A percentile compares a stretch with the other conserved stretches of the same genome.
Evolutionary conservation across 2,888 invertebrate genomes (phyloP).

Genomic region (Trilocha varians): DNA sequence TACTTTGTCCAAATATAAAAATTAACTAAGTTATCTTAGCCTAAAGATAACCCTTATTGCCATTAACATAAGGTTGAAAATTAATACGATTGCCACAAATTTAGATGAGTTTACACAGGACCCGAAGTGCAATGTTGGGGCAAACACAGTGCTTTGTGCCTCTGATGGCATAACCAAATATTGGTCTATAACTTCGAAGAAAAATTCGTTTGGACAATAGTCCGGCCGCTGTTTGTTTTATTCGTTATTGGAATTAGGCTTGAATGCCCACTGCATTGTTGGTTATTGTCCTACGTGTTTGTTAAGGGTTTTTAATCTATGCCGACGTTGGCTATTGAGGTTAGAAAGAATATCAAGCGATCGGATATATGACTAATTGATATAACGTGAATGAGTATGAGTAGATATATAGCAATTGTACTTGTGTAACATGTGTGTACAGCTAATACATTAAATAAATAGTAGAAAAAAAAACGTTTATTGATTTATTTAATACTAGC

Average conservation of each 20-base stretch:
- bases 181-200: slow-evolving; percentile 63
- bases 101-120: slow-evolving; percentile 68
- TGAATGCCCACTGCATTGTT: slow-evolving; percentile 41
- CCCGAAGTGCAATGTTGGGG: slow-evolving; percentile 65
- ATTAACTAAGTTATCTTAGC: slow-evolving; percentile 38
- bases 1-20: slow-evolving; percentile 59
- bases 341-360: too few relatives aligned
- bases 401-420: too few relatives aligned
- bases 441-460: too few relatives aligned
- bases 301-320: slow-evolving; percentile 20
- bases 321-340: slow-evolving; percentile 7
- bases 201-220: slow-evolving; percentile 67
- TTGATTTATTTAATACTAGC: too few relatives aligned
- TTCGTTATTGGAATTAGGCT: slow-evolving; percentile 65
- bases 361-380: too few relatives aligned
- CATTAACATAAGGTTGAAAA: slow-evolving; percentile 24
- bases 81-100: slow-evolving; percentile 27
- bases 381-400: too few relatives aligned
- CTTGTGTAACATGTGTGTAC: too few relatives aligned
- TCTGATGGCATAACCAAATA: slow-evolving; percentile 65
- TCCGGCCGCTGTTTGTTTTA: slow-evolving; percentile 58
- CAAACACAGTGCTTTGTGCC: slow-evolving; percentile 68
- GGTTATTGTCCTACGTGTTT: neutral
- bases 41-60: slow-evolving; percentile 20
- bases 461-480: too few relatives aligned